A percentile compares a stretch with the other conserved stretches of the same genome.
phyloP scores from a whole-genome alignment of 2,113 vertebrate species.

The Phoxinus phoxinus region DNA sequence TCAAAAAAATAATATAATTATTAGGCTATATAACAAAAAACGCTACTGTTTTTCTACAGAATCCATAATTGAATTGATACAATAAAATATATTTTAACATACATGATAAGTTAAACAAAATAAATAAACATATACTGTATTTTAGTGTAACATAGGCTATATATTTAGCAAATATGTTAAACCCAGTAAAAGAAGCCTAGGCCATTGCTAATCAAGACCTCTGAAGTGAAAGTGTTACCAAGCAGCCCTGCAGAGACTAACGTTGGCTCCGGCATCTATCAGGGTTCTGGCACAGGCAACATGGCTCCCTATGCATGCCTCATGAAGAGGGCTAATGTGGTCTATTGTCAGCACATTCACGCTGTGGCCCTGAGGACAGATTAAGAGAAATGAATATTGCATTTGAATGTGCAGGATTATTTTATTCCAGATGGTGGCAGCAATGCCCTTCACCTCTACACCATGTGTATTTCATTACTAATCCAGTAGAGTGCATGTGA shows the following conservation, averaged over 20 bases:
- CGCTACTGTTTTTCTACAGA: background rate
- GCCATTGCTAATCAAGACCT: slow-evolving; percentile 3
- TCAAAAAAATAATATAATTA: background rate
- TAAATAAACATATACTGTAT: background rate
- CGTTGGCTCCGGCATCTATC: slow-evolving; percentile 92
- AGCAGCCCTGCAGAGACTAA: slow-evolving; percentile 72
- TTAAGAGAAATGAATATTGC: slow-evolving; percentile 18
- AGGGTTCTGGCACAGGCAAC: slow-evolving; percentile 89
- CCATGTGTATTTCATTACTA: background rate
- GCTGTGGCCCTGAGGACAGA: slow-evolving; percentile 85
- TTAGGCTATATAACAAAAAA: background rate
- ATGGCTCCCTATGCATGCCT: slow-evolving; percentile 91
- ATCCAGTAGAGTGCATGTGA: slow-evolving; percentile 3
- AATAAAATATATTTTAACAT: background rate
- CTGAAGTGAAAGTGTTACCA: slow-evolving; percentile 28
- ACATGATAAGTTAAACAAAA: background rate
- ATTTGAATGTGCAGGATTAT: slow-evolving; percentile 1
- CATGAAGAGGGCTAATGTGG: slow-evolving; percentile 91
- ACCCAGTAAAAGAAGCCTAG: background rate
- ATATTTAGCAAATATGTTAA: background rate
- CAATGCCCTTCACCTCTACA: slow-evolving; percentile 1
- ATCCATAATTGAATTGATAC: background rate
- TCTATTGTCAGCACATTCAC: slow-evolving; percentile 93
- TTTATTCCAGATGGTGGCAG: slow-evolving; percentile 44
- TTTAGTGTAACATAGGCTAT: background rate